phyloP scores from a whole-genome alignment of 2,113 vertebrate genomes.

The Phrynocephalus versicolor region DNA sequence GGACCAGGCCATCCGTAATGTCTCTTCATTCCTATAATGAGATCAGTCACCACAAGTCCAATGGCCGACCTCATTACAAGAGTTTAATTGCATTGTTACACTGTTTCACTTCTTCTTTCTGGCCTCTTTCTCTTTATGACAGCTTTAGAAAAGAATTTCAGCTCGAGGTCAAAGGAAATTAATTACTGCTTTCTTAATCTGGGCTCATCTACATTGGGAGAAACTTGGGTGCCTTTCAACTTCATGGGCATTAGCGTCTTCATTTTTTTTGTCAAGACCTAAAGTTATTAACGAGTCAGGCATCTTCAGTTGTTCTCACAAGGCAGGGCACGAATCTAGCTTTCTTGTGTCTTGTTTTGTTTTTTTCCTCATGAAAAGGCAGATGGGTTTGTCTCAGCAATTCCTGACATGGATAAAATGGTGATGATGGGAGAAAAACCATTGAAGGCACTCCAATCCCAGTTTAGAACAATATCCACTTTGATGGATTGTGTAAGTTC shows the following conservation, averaged over 20 bases:
- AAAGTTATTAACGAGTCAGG: conserved; percentile 73
- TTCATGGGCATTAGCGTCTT: conserved; percentile 35
- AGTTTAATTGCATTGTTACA: conserved; percentile 99
- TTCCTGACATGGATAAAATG: not conserved
- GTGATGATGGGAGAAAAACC: conserved; percentile 25
- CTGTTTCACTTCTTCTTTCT: conserved; percentile 91
- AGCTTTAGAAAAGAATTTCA: conserved; percentile 88
- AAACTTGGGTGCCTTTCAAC: conserved; percentile 28
- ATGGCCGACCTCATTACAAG: conserved; percentile 99
- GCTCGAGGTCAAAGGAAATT: conserved; percentile 86
- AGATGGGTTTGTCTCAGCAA: conserved; percentile 9
- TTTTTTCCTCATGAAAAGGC: conserved; percentile 42
- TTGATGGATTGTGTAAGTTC: conserved; percentile 15
- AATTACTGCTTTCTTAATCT: conserved; percentile 87
- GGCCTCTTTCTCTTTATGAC: conserved; percentile 90
- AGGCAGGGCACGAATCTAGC: conserved; percentile 65
- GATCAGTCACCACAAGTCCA: conserved; percentile 96
- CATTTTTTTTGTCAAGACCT: conserved; percentile 66
- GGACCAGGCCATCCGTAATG: conserved; percentile 85
- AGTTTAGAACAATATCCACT: conserved; percentile 24
- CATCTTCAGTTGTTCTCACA: conserved; percentile 68
- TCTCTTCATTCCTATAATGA: conserved; percentile 90
- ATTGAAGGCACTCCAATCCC: conserved; percentile 43
- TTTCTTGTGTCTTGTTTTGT: conserved; percentile 51
- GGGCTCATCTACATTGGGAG: conserved; percentile 76